These are phyloP conservation scores for Glaucopsyche alexis DNA, from an alignment of 2,888 invertebrate genomes.

Conservation along the genomic window DNA sequence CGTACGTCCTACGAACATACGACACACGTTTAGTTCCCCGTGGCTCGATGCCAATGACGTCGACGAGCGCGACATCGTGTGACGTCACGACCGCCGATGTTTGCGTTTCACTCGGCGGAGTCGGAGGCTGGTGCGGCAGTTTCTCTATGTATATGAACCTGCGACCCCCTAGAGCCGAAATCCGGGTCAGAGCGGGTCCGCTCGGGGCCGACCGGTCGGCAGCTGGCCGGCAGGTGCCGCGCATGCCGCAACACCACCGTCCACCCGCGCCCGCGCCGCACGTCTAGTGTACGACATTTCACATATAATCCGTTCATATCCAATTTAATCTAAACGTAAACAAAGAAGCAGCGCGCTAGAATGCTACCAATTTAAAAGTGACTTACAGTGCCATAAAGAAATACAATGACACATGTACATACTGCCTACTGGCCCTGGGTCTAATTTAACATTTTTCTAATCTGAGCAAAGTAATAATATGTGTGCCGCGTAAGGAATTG, in stretches of 20 bases:
- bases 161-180: constrained; percentile 39
- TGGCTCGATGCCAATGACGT: constrained; percentile 19
- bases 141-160: constrained; percentile 22
- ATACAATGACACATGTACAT: no score
- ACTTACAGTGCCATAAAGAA: no score
- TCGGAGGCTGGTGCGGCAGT: neutral
- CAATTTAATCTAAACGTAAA: no score
- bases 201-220: constrained; percentile 49
- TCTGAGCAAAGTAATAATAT: no score
- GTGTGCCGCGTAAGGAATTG: neutral
- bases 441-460: no score
- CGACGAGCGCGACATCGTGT: neutral
- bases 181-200: constrained; percentile 45
- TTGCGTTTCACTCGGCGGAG: neutral
- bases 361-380: no score
- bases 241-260: constrained; percentile 9
- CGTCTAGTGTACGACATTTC: neutral
- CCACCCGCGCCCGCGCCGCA: neutral
- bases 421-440: no score
- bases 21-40: neutral
- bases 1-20: neutral
- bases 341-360: no score
- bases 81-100: neutral
- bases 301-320: neutral
- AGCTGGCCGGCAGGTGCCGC: constrained; percentile 48